Percentiles rank a stretch among this genome's conserved stretches.
These are phyloP conservation scores for Plebejus anna DNA, from an alignment of 2,888 invertebrate species.

Conservation along the genomic window DNA sequence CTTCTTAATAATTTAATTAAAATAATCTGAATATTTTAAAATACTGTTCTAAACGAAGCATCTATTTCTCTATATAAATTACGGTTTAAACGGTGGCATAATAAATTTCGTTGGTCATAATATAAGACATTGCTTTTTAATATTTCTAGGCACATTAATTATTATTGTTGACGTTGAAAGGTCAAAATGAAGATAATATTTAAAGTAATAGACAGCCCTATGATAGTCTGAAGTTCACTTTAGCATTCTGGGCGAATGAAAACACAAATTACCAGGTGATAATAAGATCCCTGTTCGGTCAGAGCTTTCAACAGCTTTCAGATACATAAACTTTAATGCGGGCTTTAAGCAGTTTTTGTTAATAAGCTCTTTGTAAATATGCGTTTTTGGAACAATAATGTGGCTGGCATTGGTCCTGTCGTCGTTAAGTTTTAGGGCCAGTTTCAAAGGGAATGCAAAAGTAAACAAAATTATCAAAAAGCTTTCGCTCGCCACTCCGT, in stretches of 20 bases:
- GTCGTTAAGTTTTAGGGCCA: neutral
- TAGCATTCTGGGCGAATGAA: slow-evolving; percentile 12
- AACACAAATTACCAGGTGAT: slow-evolving; percentile 20
- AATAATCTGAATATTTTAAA: no score
- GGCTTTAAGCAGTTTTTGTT: slow-evolving; percentile 21
- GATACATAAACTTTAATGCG: slow-evolving; percentile 25
- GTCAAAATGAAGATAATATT: neutral
- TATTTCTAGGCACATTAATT: neutral
- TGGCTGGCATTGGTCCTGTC: neutral
- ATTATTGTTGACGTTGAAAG: neutral
- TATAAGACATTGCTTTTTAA: neutral
- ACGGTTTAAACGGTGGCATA: no score
- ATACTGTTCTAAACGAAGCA: no score
- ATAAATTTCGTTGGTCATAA: neutral
- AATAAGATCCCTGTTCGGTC: slow-evolving; percentile 25
- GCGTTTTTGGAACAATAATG: slow-evolving; percentile 2
- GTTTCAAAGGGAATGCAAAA: neutral
- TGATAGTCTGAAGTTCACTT: neutral
- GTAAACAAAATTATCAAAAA: neutral
- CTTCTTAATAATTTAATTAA: no score
- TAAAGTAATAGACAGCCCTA: neutral
- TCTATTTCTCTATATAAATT: no score
- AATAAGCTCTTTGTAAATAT: slow-evolving; percentile 23
- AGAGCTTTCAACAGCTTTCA: slow-evolving; percentile 22
- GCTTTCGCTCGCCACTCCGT: neutral